Evolutionary conservation across 1,140 invertebrate species (phyloP), one percentile per base, ranked within the genome.

Genomic region (Lepidostoma basale): DNA sequence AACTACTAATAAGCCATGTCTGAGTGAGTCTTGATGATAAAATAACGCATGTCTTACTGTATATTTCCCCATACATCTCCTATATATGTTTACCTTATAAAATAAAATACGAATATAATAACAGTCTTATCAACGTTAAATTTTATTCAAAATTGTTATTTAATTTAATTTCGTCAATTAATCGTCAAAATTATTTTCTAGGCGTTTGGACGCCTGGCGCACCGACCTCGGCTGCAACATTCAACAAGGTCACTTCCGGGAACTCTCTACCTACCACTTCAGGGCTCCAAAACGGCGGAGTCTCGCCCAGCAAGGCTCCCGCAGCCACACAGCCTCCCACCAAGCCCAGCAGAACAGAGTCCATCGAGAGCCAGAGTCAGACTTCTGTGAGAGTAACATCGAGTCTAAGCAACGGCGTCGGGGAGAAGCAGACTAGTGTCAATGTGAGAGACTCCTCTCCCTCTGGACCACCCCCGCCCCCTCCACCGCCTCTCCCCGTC

Each of bases 401-500:
- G 0, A 22, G 78, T 77, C 75, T 76, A 77, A 45, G 77, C 78
- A 52, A 76, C 75, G 62, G 73, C 73, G 40, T 65, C 75, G 42
- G 25, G 25, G 52, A 52, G 68, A 70, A 64, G 23, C 18, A 9
- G 5, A 49, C 33, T n/a, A 36, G 33, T 5, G 33, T 25, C 45
- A 49, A 12, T 12, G 12, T 25, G 22, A 22, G 23, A 2, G 2
- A 20, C 44, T 39, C 74, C 76, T 70, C 60, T 72, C 42, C 52
- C 76, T 60, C 56, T 22, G n/a, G 14, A 2, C 36, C 78, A 72
- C 75, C 77, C 25, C 80, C 79, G 9, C 86, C 85, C 70, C 83
- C 85, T 65, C 83, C 85, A 23, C 83, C 86, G 36, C 85, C 88
- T 3, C 86, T 86, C 28, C 84, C 90, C 3, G 83, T 93, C 62